Evolutionary conservation across 2,888 invertebrate genomes (phyloP).

Genomic region (Apoda limacodes): DNA sequence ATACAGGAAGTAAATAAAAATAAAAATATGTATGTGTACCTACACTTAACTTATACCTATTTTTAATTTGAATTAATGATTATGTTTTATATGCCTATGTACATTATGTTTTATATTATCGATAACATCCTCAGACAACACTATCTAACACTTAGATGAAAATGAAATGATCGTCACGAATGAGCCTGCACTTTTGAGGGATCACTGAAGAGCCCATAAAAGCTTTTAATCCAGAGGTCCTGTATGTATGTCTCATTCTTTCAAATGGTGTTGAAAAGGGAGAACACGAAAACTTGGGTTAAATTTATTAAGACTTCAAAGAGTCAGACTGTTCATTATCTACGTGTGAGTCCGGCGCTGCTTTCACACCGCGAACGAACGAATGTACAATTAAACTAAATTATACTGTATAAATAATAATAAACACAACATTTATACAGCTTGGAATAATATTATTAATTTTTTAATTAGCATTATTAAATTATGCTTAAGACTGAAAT

Average conservation of each 20-base stretch:
- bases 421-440: no score
- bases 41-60: no score
- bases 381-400: slow-evolving; percentile 47
- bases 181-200: slow-evolving; percentile 19
- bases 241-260: slow-evolving; percentile 19
- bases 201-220: not conserved
- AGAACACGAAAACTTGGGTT: slow-evolving; percentile 22
- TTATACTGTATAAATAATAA: no score
- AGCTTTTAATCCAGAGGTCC: not conserved
- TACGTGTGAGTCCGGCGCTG: slow-evolving; percentile 48
- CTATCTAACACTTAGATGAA: not conserved
- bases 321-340: slow-evolving; percentile 48
- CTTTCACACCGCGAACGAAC: slow-evolving; percentile 34
- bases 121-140: not conserved
- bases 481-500: no score
- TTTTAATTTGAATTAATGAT: no score
- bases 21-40: no score
- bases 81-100: not conserved
- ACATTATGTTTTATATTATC: not conserved
- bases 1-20: no score
- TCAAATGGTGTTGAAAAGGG: slow-evolving; percentile 25
- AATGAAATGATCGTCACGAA: slow-evolving; percentile 50
- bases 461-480: no score
- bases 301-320: slow-evolving; percentile 41
- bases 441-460: no score